phyloP scores from a whole-genome alignment of 2,888 invertebrate genomes.

The Thereva unica region DNA sequence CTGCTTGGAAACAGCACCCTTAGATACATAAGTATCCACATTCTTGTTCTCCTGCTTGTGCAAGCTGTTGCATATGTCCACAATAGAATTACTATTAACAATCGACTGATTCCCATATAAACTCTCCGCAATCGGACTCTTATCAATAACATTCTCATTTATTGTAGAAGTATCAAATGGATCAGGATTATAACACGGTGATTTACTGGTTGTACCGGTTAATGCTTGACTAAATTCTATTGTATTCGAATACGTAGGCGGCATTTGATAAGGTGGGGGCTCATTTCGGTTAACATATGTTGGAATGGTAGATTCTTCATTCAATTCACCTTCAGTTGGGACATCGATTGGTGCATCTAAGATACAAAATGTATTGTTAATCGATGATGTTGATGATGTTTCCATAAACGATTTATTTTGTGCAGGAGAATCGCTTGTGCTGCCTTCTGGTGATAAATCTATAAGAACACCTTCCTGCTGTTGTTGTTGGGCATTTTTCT shows the following conservation, averaged over 20 bases:
- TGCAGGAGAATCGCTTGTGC: slow-evolving; percentile 29
- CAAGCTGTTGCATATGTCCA: slow-evolving; percentile 29
- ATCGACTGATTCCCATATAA: slow-evolving; percentile 26
- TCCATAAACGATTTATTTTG: slow-evolving; percentile 10
- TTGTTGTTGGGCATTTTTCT: slow-evolving; percentile 47
- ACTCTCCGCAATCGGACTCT: not conserved
- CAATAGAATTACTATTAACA: slow-evolving; percentile 19
- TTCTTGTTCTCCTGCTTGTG: slow-evolving; percentile 1
- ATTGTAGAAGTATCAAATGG: slow-evolving; percentile 69
- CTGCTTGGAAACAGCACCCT: slow-evolving; percentile 41
- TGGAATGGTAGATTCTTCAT: slow-evolving; percentile 45
- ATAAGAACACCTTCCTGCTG: slow-evolving; percentile 71
- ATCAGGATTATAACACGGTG: slow-evolving; percentile 53
- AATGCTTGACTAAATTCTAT: slow-evolving; percentile 51
- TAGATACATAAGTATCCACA: slow-evolving; percentile 7
- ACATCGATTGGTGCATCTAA: slow-evolving; percentile 77
- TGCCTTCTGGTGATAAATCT: slow-evolving; percentile 69
- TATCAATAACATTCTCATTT: slow-evolving; percentile 40
- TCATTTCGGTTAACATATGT: slow-evolving; percentile 45
- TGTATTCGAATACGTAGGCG: slow-evolving; percentile 63
- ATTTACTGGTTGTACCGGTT: slow-evolving; percentile 30
- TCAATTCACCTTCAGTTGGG: slow-evolving; percentile 56
- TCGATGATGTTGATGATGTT: slow-evolving; percentile 48
- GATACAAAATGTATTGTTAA: slow-evolving; percentile 61
- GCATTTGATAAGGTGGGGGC: slow-evolving; percentile 62